Evolutionary conservation across 2,797 vertebrate species (phyloP).

Genomic region (Gymnodraco acuticeps): DNA sequence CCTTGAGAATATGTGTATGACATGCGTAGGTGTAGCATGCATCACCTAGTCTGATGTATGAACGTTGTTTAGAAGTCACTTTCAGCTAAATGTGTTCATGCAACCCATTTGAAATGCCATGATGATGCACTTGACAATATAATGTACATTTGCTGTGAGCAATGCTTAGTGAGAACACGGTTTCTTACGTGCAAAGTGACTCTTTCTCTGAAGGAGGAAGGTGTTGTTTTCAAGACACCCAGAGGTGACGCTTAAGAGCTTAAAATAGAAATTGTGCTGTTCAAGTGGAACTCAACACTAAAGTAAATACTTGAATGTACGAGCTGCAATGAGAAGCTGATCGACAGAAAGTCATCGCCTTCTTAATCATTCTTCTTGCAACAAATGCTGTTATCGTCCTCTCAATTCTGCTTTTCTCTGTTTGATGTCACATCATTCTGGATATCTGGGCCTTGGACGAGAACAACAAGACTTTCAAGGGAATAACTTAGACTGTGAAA

Average conservation of each 20-base stretch:
- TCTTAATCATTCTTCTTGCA: too few species aligned
- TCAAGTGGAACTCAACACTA: not conserved
- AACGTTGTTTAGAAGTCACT: conserved; percentile 2
- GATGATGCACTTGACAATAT: not conserved
- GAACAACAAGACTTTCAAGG: too few species aligned
- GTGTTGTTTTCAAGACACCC: not conserved
- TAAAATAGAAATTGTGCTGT: not conserved
- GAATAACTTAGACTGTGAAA: too few species aligned
- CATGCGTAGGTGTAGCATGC: not conserved
- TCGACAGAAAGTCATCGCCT: too few species aligned
- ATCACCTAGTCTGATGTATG: not conserved
- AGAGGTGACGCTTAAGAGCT: not conserved
- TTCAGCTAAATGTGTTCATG: not conserved
- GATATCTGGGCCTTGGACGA: too few species aligned
- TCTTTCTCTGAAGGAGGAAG: too few species aligned
- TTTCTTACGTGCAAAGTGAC: not conserved
- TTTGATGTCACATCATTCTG: too few species aligned
- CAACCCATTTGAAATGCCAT: not conserved
- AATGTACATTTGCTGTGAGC: not conserved
- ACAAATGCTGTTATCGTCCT: too few species aligned
- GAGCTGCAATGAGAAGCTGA: too few species aligned
- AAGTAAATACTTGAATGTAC: not conserved
- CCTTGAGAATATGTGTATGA: too few species aligned
- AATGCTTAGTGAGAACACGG: not conserved
- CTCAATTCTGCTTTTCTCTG: too few species aligned